Evolutionary conservation across 2,888 invertebrate genomes (phyloP).

Genomic region (Incurvaria masculella): DNA sequence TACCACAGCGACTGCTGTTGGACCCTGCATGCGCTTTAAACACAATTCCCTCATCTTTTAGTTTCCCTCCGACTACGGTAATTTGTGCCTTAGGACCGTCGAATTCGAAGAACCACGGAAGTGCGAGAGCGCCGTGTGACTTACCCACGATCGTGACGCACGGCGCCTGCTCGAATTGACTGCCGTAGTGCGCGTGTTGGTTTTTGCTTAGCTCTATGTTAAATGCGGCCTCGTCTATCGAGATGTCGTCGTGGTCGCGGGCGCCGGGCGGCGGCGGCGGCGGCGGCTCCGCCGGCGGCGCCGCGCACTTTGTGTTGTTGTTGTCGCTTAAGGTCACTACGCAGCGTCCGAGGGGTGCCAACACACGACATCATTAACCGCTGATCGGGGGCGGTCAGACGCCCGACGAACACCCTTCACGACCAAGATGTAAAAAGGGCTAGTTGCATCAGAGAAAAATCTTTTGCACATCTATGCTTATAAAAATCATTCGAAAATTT

Average conservation of each 20-base stretch:
- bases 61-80: no score
- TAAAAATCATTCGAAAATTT: no score
- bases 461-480: no score
- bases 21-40: no score
- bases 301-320: constrained; percentile 36
- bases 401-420: no score
- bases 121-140: constrained; percentile 16
- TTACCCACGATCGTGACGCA: constrained; percentile 47
- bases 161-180: constrained; percentile 54
- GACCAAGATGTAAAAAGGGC: no score
- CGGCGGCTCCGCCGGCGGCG: constrained; percentile 42
- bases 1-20: no score
- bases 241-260: constrained; percentile 24
- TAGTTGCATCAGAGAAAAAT: no score
- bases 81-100: no score
- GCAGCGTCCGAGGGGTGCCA: constrained; percentile 32
- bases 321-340: constrained; percentile 33
- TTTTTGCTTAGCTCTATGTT: constrained; percentile 68
- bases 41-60: no score
- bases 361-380: not conserved
- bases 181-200: constrained; percentile 71
- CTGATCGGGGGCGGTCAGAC: no score
- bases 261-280: constrained; percentile 48
- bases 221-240: constrained; percentile 56
- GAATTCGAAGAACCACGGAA: no score